These are phyloP conservation scores for Hormiphora californensis DNA, from an alignment of 37 sponge, comb jelly and placozoan species.

Conservation along the genomic window DNA sequence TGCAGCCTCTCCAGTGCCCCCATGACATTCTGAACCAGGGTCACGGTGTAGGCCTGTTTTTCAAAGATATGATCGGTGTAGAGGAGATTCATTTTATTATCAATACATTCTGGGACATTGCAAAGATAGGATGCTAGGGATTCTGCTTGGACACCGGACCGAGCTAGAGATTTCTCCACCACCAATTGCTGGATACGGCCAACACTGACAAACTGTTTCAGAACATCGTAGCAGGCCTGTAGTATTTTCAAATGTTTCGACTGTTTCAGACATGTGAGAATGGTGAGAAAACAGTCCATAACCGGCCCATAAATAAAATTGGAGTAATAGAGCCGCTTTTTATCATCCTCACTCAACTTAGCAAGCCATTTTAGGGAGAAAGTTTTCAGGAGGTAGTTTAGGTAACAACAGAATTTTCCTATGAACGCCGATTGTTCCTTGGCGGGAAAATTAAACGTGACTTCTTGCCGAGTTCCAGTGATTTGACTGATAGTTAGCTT, in stretches of 20 bases:
- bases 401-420: neutral
- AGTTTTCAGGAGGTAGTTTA: neutral
- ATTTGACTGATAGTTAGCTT: conserved; percentile 17
- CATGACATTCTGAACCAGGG: conserved; percentile 28
- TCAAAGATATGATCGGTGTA: conserved; percentile 21
- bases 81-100: conserved; percentile 39
- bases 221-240: conserved; percentile 44
- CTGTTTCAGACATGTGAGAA: conserved; percentile 13
- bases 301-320: conserved; percentile 49
- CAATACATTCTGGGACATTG: conserved; percentile 34
- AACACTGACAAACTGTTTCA: conserved; percentile 38
- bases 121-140: conserved; percentile 32
- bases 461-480: conserved; percentile 42
- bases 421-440: conserved; percentile 14
- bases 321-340: conserved; percentile 33
- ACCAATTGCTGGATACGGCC: conserved; percentile 14
- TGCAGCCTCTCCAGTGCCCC: conserved; percentile 38
- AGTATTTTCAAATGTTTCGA: conserved; percentile 20
- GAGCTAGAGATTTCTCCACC: conserved; percentile 24
- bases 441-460: conserved; percentile 18
- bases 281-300: conserved; percentile 44
- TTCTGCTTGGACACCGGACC: neutral
- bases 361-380: conserved; percentile 20
- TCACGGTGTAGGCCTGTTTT: neutral
- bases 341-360: conserved; percentile 33